Evolutionary conservation across 2,113 vertebrate species (phyloP), one percentile per base, ranked within the genome.

Genomic region (Cyanoramphus novaezelandiae): DNA sequence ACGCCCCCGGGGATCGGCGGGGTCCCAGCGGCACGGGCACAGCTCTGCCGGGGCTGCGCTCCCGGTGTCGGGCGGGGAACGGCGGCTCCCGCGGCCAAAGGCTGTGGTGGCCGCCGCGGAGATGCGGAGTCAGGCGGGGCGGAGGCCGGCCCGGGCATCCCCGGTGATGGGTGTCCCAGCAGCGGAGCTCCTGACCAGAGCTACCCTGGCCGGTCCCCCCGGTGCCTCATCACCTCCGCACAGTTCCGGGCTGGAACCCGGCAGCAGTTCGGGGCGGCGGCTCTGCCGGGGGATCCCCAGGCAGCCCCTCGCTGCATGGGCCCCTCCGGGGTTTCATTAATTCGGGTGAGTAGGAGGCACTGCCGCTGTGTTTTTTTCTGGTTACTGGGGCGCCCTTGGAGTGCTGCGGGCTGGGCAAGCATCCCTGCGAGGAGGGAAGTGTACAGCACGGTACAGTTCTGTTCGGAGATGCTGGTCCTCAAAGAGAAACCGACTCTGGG

Each of bases 191-290:
- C 60, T 16, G 39, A 20, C 19, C 80, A 2, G 15, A 44, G 64
- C 7, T 59, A 28, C 27, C 35, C 35, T 12, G 7, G 41, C 5
- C 10, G 24, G n/a, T 44, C 55, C 3, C 8, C 5, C n/a, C 44
- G 37, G 2, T 7, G 19, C 14, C 37, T 10, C 37, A 37, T 7
- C 37, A 37, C 37, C 37, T 37, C 37, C 7, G 37, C 37, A 37
- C 37, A 37, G 37, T 37, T 37, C 37, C 37, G 8, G 24, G 28
- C 44, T 2, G 33, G 50, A 46, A 76, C 50, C 11, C 47, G 46
- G 63, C 5, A 27, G 65, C 20, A 1, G 3, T 2, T 5, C 4
- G 39, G 19, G 7, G 17, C 3, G 2, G 5, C 5, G 9, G 63
- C n/a, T 25, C 23, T 9, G 29, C 17, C 0, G 0, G 25, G 50